Conservation (phyloP, 2,113 vertebrate genomes). For the Isurus oxyrinchus region DNA sequence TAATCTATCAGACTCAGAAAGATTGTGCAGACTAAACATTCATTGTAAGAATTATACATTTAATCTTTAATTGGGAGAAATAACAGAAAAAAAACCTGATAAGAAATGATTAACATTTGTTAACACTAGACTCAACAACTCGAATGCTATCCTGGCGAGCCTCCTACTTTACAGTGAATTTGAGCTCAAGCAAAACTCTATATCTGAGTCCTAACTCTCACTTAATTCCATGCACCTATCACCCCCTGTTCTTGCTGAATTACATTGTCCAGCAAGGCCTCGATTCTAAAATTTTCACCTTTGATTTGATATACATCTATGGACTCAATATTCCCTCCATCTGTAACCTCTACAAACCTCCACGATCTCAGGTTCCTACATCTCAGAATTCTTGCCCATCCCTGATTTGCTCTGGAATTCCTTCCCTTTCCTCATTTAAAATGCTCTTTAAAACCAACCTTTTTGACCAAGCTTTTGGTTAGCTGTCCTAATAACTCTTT, state of each 20-base stretch:
- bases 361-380: neutral
- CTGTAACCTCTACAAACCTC: neutral
- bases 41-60: neutral
- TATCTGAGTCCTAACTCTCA: neutral
- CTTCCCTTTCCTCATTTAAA: neutral
- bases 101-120: neutral
- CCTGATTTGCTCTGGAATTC: neutral
- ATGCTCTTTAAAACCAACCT: neutral
- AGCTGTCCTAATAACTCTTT: neutral
- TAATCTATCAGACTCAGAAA: neutral
- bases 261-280: neutral
- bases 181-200: neutral
- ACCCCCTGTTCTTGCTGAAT: neutral
- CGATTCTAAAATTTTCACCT: neutral
- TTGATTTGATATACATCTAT: neutral
- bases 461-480: neutral
- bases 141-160: neutral
- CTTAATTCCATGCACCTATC: neutral
- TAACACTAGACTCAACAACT: neutral
- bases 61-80: neutral
- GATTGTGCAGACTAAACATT: neutral
- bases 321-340: neutral
- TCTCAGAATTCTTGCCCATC: neutral
- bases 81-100: neutral
- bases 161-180: neutral